phyloP scores from a whole-genome alignment of 2,888 invertebrate species.

The Ceriagrion tenellum region DNA sequence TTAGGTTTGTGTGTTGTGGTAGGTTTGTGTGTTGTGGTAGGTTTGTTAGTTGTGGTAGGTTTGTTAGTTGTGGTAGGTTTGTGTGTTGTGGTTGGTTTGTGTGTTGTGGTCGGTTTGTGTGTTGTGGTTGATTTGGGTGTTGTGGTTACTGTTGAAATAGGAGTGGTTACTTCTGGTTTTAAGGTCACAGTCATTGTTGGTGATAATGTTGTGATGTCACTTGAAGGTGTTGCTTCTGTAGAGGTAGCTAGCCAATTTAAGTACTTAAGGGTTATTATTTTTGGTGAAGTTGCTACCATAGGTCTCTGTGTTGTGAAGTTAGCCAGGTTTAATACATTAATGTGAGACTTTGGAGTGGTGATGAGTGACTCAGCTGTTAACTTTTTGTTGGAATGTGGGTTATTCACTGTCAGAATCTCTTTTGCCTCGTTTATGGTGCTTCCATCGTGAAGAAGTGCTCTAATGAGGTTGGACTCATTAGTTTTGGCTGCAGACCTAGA shows the following conservation, averaged over 20 bases:
- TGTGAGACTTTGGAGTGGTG: not conserved
- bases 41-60: not conserved
- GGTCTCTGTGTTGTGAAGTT: not conserved
- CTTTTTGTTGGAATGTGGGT: not conserved
- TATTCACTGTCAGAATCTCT: not conserved
- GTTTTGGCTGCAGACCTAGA: not conserved
- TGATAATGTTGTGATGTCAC: not conserved
- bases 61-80: not conserved
- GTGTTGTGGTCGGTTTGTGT: not conserved
- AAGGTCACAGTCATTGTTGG: not conserved
- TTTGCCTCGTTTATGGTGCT: not conserved
- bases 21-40: slow-evolving; percentile 23
- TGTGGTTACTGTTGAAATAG: not conserved
- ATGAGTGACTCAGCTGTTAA: not conserved
- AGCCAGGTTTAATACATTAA: not conserved
- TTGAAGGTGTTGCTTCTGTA: not conserved
- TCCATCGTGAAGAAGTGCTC: not conserved
- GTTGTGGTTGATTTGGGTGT: not conserved
- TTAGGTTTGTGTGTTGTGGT: not conserved
- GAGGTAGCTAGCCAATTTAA: slow-evolving; percentile 14
- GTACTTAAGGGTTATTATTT: slow-evolving; percentile 51
- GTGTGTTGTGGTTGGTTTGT: not conserved
- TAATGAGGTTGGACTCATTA: not conserved
- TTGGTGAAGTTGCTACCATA: slow-evolving; percentile 15
- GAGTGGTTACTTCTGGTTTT: not conserved